These are phyloP conservation scores for Laterallus jamaicensis DNA, from an alignment of 2,113 vertebrate species.

Conservation along the genomic window DNA sequence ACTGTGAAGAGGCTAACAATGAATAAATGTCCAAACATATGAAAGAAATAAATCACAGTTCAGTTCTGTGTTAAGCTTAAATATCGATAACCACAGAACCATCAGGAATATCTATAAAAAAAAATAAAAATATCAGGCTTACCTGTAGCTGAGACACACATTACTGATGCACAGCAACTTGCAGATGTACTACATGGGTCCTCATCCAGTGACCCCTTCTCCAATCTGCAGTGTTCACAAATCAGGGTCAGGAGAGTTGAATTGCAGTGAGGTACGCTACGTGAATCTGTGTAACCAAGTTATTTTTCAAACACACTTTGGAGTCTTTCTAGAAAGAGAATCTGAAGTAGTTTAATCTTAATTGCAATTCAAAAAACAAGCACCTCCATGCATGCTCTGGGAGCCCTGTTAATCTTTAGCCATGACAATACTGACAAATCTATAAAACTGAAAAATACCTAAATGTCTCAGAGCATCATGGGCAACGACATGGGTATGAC, in stretches of 20 bases:
- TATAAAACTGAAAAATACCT: background rate
- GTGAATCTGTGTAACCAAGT: no score
- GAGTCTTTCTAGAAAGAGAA: background rate
- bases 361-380: background rate
- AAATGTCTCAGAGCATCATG: background rate
- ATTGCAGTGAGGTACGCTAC: background rate
- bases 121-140: background rate
- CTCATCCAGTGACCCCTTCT: background rate
- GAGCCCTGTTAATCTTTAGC: background rate
- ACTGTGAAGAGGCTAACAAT: rapidly evolving
- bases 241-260: background rate
- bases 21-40: background rate
- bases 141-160: background rate
- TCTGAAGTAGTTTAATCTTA: background rate
- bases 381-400: rapidly evolving
- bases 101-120: background rate
- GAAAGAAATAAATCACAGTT: background rate
- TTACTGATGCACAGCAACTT: background rate
- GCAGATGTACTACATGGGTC: no score
- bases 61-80: background rate
- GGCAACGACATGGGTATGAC: background rate
- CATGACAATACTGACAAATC: background rate
- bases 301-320: background rate
- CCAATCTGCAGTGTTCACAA: background rate
- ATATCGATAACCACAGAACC: background rate